Conservation (phyloP, 2,888 invertebrate genomes). For the Heteropelma amictum region DNA sequence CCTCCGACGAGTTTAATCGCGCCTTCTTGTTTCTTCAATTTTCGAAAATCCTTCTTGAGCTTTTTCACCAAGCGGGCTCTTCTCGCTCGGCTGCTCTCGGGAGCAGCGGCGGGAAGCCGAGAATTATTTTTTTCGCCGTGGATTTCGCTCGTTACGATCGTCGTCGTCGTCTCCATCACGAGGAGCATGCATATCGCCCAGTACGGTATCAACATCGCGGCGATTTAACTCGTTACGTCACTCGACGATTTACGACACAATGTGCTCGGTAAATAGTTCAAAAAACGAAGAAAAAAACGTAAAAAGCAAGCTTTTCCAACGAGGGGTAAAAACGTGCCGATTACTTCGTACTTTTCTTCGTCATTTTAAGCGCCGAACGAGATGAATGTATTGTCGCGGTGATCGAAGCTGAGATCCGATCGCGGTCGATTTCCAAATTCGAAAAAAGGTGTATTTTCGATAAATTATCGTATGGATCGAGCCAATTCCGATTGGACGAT, state of each 20-base stretch:
- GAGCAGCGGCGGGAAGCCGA: neutral
- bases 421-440: neutral
- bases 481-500: constrained; percentile 13
- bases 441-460: neutral
- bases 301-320: neutral
- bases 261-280: too few species aligned
- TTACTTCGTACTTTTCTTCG: too few species aligned
- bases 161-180: constrained; percentile 1
- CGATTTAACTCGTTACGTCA: too few species aligned
- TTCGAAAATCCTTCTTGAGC: constrained; percentile 85
- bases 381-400: too few species aligned
- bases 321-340: too few species aligned
- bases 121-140: too few species aligned
- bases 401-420: too few species aligned
- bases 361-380: too few species aligned
- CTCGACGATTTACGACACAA: constrained; percentile 5
- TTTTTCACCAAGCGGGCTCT: constrained; percentile 84
- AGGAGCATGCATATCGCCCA: constrained; percentile 26
- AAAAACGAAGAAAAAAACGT: neutral
- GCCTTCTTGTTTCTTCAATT: constrained; percentile 86
- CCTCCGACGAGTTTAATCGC: constrained; percentile 84
- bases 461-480: too few species aligned
- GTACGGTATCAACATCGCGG: constrained; percentile 36
- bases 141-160: neutral
- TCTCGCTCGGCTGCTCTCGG: constrained; percentile 61